phyloP scores from a whole-genome alignment of 2,888 invertebrate genomes.

The Eubasilissa splendida region DNA sequence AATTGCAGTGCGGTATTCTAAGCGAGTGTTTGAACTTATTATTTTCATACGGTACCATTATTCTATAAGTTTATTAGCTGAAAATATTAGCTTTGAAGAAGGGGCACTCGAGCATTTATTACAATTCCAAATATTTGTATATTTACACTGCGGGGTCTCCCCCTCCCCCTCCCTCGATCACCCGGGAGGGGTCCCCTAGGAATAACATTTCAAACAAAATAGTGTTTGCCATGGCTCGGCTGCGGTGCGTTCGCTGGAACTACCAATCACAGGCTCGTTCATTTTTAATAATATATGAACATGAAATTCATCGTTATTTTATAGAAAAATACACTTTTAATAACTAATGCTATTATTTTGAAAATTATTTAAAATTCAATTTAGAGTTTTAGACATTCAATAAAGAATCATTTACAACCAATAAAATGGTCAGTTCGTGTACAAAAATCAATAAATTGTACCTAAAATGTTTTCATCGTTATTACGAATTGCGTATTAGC shows the following conservation, averaged over 20 bases:
- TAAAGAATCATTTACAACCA: too few relatives aligned
- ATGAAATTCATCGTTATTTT: too few relatives aligned
- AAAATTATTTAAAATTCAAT: too few relatives aligned
- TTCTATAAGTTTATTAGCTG: constrained; percentile 49
- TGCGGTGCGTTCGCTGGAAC: neutral
- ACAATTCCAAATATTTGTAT: constrained; percentile 57
- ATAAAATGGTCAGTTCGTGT: too few relatives aligned
- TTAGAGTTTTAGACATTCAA: too few relatives aligned
- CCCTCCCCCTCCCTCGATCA: constrained; percentile 29
- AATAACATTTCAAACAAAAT: constrained; percentile 30
- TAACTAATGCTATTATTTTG: too few relatives aligned
- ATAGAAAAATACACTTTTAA: too few relatives aligned
- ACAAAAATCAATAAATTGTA: too few relatives aligned
- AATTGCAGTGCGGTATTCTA: too few relatives aligned
- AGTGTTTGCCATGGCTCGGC: neutral
- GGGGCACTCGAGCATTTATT: constrained; percentile 57
- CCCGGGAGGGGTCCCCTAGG: constrained; percentile 43
- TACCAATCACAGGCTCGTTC: neutral
- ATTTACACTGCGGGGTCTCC: constrained; percentile 52
- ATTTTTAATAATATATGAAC: too few relatives aligned
- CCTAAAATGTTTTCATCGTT: too few relatives aligned
- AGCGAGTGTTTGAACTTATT: neutral
- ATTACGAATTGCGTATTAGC: too few relatives aligned
- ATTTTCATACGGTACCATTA: constrained; percentile 21
- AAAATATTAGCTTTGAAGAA: constrained; percentile 52